Base-by-base conservation (phyloP, 2,797 vertebrate genomes). In the Notoglanidium macrostoma region DNA sequence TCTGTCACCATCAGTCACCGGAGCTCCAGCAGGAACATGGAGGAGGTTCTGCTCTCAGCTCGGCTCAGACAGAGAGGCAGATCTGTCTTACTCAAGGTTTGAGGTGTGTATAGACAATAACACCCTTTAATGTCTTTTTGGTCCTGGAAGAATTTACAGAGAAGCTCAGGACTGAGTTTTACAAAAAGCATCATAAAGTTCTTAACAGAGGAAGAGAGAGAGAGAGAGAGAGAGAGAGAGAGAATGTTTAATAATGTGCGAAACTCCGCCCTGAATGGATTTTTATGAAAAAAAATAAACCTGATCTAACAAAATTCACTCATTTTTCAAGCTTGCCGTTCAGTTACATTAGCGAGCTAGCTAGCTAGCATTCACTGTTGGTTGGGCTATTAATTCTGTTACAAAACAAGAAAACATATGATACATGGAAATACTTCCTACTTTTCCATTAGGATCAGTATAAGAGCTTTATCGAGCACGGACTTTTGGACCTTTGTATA, bases 1-100 rank as follows among this genome's bases (percentile, higher is more conserved):
- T 21, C 85, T 77, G 54, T 82, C 78, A 59, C 83, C 85, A 88
- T 90, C 83, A 84, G 83, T 84, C 83, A 76, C 79, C 17, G 3
- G 21, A 63, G 5, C 44, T 67, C 51, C 17, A 86, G 44, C 35
- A 49, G 73, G 51, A 65, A 54, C 46, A 35, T n/a, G 7, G 46
- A 54, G 65, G 55, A 49, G 32, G 32, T 59, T 59, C 55, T 57
- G 17, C 51, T 57, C 76, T 35, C 51, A 21, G 12, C 73, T 77
- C 46, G 5, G 29, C 76, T 78, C 77, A 5, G 26, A 77, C 26
- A 79, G 8, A 26, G 55, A 61, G 9, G 40, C 19, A 15, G 19
- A 77, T 77, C n/a, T 17, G n/a, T 54, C 74, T 54, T 29, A 23
- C 51, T 55, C 49, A 77, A 80, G 77, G 32, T 59, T 8, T 77